Base-by-base conservation (phyloP, 30 jellyfish, hydroid and myxozoan genomes). In the Pelagia noctiluca region DNA sequence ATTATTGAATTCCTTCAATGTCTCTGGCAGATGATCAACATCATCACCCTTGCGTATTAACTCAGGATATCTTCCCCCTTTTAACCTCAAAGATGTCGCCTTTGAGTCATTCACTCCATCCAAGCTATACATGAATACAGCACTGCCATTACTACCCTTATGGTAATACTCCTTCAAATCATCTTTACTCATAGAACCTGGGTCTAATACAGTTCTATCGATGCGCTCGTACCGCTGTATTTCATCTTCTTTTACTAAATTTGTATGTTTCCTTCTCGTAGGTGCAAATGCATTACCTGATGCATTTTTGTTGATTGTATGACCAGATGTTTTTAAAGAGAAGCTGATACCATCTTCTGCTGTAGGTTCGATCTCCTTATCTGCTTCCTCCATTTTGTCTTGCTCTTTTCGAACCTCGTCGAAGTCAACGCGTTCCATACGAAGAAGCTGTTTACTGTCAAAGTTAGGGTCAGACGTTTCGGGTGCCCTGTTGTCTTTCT, bases 351-450 rank as follows among this genome's bases (percentile, higher is more conserved):
- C 68, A 52, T 52, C 68, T 2, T 52, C 26, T 8, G 16, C 4
- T 19, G 21, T 2, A 19, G 68, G 68, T 19, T 19, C 68, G 12
- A 2, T 19, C 28, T 2, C 26, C 26, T 52, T 52, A 25, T 52
- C 21, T 30, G 68, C 2, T 19, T 52, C 68, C 68, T 52, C 68
- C 21, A 25, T 52, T 30, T 52, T 30, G 7, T 52, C 68, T 19
- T 52, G 30, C 21, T 52, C 68, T 30, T 19, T 52, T 3, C 16
- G 7, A 52, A 52, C 79, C 26, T 82, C 92, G 34, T 82, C 86
- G 85, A 82, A 66, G 50, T 82, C 92, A 16, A 82, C 92, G 18
- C 92, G 35, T 38, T 82, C 92, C 18, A 68, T 25, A 22, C 92
- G 48, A 0, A 34, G 50, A n/a, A 82, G 46, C 29, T 82, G 85